A percentile compares a stretch with the other conserved stretches of the same genome.
These are phyloP conservation scores for Sternotherus odoratus DNA, from an alignment of 2,797 vertebrate species.

Conservation along the genomic window DNA sequence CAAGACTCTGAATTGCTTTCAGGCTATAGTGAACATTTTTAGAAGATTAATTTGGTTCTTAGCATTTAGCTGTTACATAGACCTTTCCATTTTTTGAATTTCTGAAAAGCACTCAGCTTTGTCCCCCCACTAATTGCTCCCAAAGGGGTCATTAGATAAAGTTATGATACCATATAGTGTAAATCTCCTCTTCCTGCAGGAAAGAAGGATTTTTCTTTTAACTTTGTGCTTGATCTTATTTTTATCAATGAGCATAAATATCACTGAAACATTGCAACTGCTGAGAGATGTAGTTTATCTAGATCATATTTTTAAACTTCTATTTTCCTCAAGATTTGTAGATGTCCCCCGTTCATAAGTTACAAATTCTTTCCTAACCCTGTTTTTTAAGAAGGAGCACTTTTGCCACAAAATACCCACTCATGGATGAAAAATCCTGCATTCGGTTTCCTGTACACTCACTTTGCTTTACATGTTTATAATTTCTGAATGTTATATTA, in stretches of 20 bases:
- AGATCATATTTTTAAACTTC: neutral
- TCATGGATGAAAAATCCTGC: neutral
- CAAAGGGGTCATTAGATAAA: neutral
- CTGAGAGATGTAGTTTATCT: neutral
- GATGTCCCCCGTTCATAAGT: neutral
- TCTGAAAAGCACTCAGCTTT: neutral
- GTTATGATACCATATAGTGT: neutral
- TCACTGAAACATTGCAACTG: neutral
- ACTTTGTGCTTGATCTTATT: neutral
- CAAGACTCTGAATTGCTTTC: neutral
- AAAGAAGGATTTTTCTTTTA: conserved; percentile 5
- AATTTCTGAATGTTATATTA: neutral
- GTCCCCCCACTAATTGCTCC: conserved; percentile 6
- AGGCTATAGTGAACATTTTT: neutral
- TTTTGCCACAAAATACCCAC: neutral
- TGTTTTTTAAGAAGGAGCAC: neutral
- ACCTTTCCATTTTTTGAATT: neutral
- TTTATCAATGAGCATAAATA: neutral
- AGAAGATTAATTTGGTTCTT: neutral
- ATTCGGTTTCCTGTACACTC: neutral
- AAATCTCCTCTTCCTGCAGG: conserved; percentile 5
- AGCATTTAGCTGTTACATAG: neutral
- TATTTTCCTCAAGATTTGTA: neutral
- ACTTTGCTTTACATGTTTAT: neutral
- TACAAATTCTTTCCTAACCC: neutral